Base-by-base conservation (phyloP, 1,140 invertebrate genomes). In the Drosophila baimaii region DNA sequence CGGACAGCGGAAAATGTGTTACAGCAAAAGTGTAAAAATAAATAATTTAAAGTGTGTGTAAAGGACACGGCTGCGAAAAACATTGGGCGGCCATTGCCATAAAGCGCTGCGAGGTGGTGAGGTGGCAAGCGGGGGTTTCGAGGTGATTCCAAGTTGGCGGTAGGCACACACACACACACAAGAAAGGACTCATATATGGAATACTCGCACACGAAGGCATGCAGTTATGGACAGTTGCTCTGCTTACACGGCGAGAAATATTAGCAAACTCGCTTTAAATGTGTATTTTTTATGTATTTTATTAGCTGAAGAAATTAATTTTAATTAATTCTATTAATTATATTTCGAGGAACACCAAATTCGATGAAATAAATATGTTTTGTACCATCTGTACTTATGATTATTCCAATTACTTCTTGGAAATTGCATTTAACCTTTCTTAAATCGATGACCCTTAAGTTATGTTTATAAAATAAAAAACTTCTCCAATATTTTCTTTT, bases 21-120 rank as follows among this genome's bases (percentile, higher is more conserved):
- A 88, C 83, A 89, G 83, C 83, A 80, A 88, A 77, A 88, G 83
- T 88, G 83, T 88, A 88, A 88, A 88, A 88, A 88, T 88, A 88
- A 88, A 88, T 88, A 88, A 88, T 88, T 88, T 88, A 88, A 88
- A 88, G 84, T 88, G 83, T 89, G 83, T 89, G 84, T 88, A 88
- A 72, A 88, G 83, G 84, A 88, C 83, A 88, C 77, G 79, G 55
- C 84, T 82, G 84, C 83, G 78, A 86, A 73, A 61, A 77, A 58
- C 79, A 70, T 81, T 63, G 64, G 73, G 72, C 61, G 43, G 69
- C 74, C 82, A 71, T 71, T 33, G 71, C 82, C 79, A 79, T 86
- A 88, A 88, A 86, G 83, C 72, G 66, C 71, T 77, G 69, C 31
- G 27, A 52, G 19, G 8, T 13, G 17, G 25, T 21, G 69, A 77